Evolutionary conservation across 2,113 vertebrate genomes (phyloP).

Genomic region (Zootoca vivipara): DNA sequence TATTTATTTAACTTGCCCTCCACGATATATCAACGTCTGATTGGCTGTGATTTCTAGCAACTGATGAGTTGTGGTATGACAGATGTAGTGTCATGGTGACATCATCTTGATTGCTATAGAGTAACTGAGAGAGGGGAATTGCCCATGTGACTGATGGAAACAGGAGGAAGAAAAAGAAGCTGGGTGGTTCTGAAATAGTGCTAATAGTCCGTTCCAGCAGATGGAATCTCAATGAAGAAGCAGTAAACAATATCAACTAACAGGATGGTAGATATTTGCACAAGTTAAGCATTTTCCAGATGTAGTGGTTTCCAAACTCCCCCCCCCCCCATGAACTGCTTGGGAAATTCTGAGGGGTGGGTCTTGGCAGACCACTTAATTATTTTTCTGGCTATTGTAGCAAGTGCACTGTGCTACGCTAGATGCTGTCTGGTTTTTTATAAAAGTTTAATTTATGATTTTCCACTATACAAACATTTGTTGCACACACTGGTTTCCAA

Average conservation of each 20-base stretch:
- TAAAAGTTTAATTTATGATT: too few relatives aligned
- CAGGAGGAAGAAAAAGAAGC: neutral
- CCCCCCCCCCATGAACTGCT: too few relatives aligned
- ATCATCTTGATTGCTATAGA: neutral
- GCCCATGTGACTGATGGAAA: neutral
- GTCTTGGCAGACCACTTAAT: too few relatives aligned
- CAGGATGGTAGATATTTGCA: neutral
- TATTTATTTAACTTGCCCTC: neutral
- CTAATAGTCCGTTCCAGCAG: neutral
- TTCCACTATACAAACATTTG: too few relatives aligned
- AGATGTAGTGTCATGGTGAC: neutral
- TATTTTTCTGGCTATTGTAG: too few relatives aligned
- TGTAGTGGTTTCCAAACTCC: too few relatives aligned
- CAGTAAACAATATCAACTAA: neutral
- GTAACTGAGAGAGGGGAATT: neutral
- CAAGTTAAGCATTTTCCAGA: too few relatives aligned
- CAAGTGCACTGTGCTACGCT: too few relatives aligned
- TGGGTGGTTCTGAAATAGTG: neutral
- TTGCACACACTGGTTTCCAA: too few relatives aligned
- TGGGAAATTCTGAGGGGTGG: too few relatives aligned
- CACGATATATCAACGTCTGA: neutral
- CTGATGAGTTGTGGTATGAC: neutral
- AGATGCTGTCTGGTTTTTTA: too few relatives aligned
- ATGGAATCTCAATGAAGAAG: neutral
- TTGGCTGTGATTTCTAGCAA: neutral